Evolutionary conservation across 2,113 vertebrate species (phyloP).

Genomic region (Pipa parva): DNA sequence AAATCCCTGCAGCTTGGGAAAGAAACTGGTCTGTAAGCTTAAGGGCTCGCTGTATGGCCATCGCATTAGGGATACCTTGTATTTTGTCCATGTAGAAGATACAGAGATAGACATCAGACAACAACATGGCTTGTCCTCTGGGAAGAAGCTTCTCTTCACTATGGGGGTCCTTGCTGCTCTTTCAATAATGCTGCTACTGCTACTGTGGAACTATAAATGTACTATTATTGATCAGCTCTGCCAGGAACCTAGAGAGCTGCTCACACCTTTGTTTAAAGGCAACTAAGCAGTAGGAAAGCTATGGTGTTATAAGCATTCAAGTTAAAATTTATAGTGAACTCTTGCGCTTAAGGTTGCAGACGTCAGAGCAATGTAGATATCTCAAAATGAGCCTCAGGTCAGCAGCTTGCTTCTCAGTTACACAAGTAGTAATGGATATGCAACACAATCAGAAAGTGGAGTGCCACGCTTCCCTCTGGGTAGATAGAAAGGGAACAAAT

Average conservation of each 20-base stretch:
- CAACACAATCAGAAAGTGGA: no score
- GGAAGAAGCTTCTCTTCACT: neutral
- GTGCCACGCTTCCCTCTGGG: no score
- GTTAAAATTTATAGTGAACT: no score
- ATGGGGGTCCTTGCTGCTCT: neutral
- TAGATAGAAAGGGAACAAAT: no score
- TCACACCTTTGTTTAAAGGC: neutral
- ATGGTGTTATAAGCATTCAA: no score
- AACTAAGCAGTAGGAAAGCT: no score
- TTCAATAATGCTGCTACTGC: neutral
- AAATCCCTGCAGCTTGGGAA: neutral
- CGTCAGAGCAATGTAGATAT: no score
- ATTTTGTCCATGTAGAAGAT: neutral
- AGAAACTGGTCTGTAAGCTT: neutral
- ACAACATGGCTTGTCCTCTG: neutral
- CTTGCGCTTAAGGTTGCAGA: no score
- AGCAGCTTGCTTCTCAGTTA: no score
- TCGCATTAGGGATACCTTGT: neutral
- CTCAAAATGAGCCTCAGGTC: no score
- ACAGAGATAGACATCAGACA: neutral
- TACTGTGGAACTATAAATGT: conserved; percentile 32
- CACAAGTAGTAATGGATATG: no score
- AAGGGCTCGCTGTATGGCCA: neutral
- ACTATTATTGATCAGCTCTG: conserved; percentile 9
- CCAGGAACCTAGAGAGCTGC: neutral